Evolutionary conservation across 1,140 invertebrate species (phyloP).

Genomic region (Agrypnia vestita): DNA sequence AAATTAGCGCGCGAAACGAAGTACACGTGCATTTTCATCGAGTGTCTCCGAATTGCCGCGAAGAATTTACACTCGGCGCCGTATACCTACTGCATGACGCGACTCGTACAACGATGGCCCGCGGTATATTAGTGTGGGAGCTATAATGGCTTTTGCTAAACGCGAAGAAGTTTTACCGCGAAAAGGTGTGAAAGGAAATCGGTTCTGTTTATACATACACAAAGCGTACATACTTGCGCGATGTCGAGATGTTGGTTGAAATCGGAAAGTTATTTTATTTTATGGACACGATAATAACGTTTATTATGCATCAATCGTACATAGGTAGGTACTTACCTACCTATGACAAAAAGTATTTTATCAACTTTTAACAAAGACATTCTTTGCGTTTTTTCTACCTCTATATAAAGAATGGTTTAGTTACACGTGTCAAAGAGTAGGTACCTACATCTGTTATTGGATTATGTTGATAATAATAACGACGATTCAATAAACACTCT

Average conservation of each 20-base stretch:
- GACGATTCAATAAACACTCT: too few relatives aligned
- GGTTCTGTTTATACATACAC: slow-evolving; percentile 38
- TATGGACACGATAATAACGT: too few relatives aligned
- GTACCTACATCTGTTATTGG: too few relatives aligned
- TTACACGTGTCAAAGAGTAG: too few relatives aligned
- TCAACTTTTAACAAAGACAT: too few relatives aligned
- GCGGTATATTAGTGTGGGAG: slow-evolving; percentile 41
- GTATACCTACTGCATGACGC: slow-evolving; percentile 3
- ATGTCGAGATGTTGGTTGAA: slow-evolving; percentile 2
- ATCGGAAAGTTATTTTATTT: too few relatives aligned
- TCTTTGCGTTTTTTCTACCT: too few relatives aligned
- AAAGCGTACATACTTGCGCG: not conserved
- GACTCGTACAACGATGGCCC: slow-evolving; percentile 18
- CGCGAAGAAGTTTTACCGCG: slow-evolving; percentile 47
- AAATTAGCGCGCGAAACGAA: not conserved
- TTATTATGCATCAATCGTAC: too few relatives aligned
- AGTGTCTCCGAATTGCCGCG: slow-evolving; percentile 7
- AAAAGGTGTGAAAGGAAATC: slow-evolving; percentile 51
- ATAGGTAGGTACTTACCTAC: too few relatives aligned
- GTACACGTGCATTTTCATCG: not conserved
- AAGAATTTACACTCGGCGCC: slow-evolving; percentile 9
- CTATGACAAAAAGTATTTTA: too few relatives aligned
- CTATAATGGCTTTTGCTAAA: slow-evolving; percentile 50
- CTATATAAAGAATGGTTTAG: too few relatives aligned
- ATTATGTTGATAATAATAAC: too few relatives aligned